Conservation (phyloP, 2,888 invertebrate species). For the Cetonia aurata region DNA sequence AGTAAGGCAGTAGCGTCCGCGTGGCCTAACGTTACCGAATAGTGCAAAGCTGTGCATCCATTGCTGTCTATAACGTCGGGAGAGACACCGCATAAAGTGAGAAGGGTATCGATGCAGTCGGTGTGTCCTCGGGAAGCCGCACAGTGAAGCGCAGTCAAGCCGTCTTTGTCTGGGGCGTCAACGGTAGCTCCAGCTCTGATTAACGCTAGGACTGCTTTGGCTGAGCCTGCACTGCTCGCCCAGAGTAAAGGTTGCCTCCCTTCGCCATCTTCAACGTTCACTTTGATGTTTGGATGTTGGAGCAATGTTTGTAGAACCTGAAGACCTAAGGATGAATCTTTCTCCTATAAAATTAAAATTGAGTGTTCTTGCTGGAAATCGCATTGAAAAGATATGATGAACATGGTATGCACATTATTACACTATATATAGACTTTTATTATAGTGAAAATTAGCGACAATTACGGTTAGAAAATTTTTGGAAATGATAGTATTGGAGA, state of each 20-base stretch:
- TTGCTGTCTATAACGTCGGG: conserved; percentile 93
- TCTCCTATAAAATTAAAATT: conserved; percentile 63
- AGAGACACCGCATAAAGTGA: conserved; percentile 88
- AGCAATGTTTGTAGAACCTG: conserved; percentile 85
- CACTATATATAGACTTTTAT: too few species aligned
- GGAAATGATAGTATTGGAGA: too few species aligned
- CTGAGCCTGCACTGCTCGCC: conserved; percentile 97
- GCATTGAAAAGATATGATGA: not conserved
- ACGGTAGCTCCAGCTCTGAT: conserved; percentile 89
- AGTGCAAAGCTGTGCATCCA: conserved; percentile 96
- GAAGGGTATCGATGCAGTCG: conserved; percentile 89
- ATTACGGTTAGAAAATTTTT: too few species aligned
- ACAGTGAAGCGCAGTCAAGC: conserved; percentile 95
- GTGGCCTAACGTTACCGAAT: conserved; percentile 94
- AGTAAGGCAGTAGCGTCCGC: conserved; percentile 92
- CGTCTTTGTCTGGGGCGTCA: conserved; percentile 90
- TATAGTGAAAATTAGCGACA: too few species aligned
- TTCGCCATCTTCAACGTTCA: conserved; percentile 91
- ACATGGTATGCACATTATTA: not conserved
- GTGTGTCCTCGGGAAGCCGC: conserved; percentile 97
- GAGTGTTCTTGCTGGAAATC: too few species aligned
- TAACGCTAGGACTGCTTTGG: conserved; percentile 89
- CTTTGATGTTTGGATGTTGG: conserved; percentile 80
- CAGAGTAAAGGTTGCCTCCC: conserved; percentile 94
- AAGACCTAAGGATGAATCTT: conserved; percentile 74